phyloP scores from a whole-genome alignment of 2,888 invertebrate genomes.

The Lasioglossum figueresi region DNA sequence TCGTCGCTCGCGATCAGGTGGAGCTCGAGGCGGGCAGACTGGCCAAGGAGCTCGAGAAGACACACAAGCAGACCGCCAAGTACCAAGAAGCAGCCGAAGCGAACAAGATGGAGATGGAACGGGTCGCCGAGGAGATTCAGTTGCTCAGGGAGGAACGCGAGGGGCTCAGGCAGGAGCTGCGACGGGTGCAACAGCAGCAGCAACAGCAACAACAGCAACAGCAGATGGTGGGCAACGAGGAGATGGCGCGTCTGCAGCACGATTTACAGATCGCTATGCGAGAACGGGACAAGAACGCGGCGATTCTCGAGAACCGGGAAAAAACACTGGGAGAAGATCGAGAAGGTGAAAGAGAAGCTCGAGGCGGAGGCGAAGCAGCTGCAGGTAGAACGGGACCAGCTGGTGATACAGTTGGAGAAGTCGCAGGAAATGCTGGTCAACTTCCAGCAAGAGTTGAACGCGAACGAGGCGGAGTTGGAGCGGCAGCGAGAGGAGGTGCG shows the following conservation, averaged over 20 bases:
- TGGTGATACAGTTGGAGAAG: conserved; percentile 95
- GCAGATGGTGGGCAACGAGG: conserved; percentile 89
- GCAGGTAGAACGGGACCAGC: conserved; percentile 93
- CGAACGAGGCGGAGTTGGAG: conserved; percentile 92
- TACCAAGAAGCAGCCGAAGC: conserved; percentile 93
- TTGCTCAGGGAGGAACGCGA: conserved; percentile 93
- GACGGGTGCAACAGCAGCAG: conserved; percentile 87
- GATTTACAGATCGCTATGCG: conserved; percentile 89
- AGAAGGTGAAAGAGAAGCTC: conserved; percentile 93
- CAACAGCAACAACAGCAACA: conserved; percentile 87
- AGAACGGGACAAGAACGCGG: conserved; percentile 91
- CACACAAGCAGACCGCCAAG: conserved; percentile 92
- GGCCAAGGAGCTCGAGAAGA: conserved; percentile 94
- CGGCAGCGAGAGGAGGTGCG: conserved; percentile 92
- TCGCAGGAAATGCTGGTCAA: conserved; percentile 96
- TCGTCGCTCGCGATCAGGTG: conserved; percentile 92
- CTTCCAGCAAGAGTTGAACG: conserved; percentile 95
- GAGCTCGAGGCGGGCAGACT: conserved; percentile 93
- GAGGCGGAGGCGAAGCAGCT: conserved; percentile 94
- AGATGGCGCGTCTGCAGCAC: conserved; percentile 89
- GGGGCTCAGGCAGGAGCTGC: conserved; percentile 88
- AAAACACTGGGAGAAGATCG: conserved; percentile 91
- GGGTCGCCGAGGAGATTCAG: conserved; percentile 92
- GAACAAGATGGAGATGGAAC: conserved; percentile 93
- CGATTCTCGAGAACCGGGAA: conserved; percentile 91